A percentile compares a stretch with the other conserved stretches of the same genome.
Evolutionary conservation across 2,888 invertebrate species (phyloP).

Genomic region (Cephus pulcher): DNA sequence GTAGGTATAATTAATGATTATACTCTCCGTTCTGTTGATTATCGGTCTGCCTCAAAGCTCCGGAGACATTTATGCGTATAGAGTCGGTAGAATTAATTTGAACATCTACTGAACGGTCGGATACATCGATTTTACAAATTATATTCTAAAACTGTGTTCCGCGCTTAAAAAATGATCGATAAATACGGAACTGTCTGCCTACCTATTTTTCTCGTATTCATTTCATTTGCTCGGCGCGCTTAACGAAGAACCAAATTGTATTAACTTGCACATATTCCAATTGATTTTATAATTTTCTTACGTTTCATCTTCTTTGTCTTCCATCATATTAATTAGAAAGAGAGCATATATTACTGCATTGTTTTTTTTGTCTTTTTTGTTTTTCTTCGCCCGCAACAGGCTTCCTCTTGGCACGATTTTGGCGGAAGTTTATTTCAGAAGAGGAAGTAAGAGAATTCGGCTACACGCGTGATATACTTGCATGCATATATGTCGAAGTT

Average conservation of each 20-base stretch:
- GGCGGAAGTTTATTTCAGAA: too few relatives aligned
- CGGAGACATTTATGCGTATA: slow-evolving; percentile 9
- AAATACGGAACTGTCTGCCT: not conserved
- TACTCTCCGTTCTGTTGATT: slow-evolving; percentile 14
- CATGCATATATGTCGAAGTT: not conserved
- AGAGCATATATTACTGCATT: not conserved
- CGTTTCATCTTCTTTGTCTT: not conserved
- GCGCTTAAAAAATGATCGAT: not conserved
- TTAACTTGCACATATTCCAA: not conserved
- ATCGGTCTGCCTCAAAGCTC: slow-evolving; percentile 8
- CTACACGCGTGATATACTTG: not conserved
- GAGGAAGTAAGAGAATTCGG: not conserved
- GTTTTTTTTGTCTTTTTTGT: not conserved
- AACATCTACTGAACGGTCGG: not conserved
- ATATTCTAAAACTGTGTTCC: not conserved
- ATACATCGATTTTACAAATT: not conserved
- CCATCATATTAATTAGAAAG: not conserved
- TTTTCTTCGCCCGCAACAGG: not conserved
- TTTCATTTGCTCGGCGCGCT: not conserved
- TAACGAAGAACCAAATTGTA: not conserved
- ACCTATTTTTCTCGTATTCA: not conserved
- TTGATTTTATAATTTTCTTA: not conserved
- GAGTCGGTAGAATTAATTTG: slow-evolving; percentile 18
- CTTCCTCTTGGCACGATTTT: not conserved
- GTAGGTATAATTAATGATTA: slow-evolving; percentile 10